Conservation (phyloP, 2,797 vertebrate species). For the Denticeps clupeoides region DNA sequence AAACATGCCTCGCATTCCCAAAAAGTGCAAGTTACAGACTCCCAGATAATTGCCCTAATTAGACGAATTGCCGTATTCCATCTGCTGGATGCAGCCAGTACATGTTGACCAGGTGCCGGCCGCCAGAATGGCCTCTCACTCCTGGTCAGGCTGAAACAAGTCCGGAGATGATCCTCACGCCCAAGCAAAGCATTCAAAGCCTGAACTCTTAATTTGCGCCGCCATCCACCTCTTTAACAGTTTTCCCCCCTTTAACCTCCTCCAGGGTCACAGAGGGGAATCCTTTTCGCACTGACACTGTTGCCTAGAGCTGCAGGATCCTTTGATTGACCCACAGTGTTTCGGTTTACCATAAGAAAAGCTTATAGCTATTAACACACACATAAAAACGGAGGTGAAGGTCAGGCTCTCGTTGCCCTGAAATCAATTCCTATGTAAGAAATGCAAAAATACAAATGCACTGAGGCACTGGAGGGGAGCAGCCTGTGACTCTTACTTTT, state of each 20-base stretch:
- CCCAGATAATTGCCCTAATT: slow-evolving; percentile 36
- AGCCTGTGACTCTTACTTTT: neutral
- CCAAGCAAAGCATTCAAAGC: neutral
- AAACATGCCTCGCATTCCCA: slow-evolving; percentile 49
- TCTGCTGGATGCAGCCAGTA: slow-evolving; percentile 25
- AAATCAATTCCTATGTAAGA: too few relatives aligned
- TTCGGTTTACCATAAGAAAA: too few relatives aligned
- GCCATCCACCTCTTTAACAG: neutral
- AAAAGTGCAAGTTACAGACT: slow-evolving; percentile 30
- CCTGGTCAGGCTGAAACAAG: slow-evolving; percentile 39
- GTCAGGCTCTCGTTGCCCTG: too few relatives aligned
- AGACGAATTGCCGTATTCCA: slow-evolving; percentile 41
- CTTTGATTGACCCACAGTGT: too few relatives aligned
- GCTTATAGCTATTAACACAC: too few relatives aligned
- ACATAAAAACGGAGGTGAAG: too few relatives aligned
- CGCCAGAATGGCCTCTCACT: slow-evolving; percentile 27
- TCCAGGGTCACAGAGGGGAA: too few relatives aligned
- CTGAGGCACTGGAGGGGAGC: too few relatives aligned
- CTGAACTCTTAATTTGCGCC: slow-evolving; percentile 11
- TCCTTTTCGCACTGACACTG: too few relatives aligned
- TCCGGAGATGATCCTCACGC: slow-evolving; percentile 7
- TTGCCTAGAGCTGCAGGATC: too few relatives aligned
- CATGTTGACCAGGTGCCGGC: slow-evolving; percentile 45
- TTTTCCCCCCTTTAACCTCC: neutral
- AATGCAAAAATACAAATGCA: too few relatives aligned